Conservation (phyloP, 2,888 invertebrate species). For the Peribatodes rhomboidaria region DNA sequence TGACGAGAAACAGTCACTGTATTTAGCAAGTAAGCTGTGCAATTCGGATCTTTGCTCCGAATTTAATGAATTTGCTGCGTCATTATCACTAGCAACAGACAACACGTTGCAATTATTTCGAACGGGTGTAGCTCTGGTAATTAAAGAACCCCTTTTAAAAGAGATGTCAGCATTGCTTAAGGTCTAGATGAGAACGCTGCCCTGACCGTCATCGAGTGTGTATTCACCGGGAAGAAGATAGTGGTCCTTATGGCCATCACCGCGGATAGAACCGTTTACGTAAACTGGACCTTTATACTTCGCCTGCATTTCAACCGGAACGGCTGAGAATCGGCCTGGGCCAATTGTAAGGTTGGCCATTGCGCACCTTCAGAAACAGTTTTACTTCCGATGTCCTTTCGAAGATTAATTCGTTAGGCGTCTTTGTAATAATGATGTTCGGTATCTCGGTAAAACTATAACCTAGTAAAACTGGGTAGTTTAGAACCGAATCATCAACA, state of each 20-base stretch:
- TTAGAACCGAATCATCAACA: not conserved
- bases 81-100: not conserved
- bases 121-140: not conserved
- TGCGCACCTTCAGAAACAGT: not conserved
- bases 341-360: not conserved
- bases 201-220: not conserved
- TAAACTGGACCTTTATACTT: not conserved
- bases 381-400: not conserved
- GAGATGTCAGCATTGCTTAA: not conserved
- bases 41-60: not conserved
- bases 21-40: not conserved
- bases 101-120: not conserved
- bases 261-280: not conserved
- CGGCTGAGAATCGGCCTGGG: not conserved
- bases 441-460: constrained; percentile 2
- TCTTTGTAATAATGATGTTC: not conserved
- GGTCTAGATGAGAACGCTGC: not conserved
- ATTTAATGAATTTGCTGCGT: not conserved
- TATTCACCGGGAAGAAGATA: constrained; percentile 1
- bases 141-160: not conserved
- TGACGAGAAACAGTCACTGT: not conserved
- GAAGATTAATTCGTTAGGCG: not conserved
- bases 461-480: not conserved
- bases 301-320: not conserved
- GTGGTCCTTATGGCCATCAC: not conserved